Evolutionary conservation across 2,113 vertebrate genomes (phyloP).

Genomic region (human): GRCh38 chr21:9554501-9555000

Average conservation of each 20-base stretch:
- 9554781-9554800: neutral
- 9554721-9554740: neutral
- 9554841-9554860: no score
- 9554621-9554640: no score
- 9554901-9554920: neutral
- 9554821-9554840: no score
- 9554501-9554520: neutral
- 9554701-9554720: neutral
- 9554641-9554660: neutral
- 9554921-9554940: no score
- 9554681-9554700: neutral
- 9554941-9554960: no score
- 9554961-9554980: no score
- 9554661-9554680: neutral
- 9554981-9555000: no score
- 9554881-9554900: no score
- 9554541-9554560: neutral
- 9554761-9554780: neutral
- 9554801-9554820: neutral
- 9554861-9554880: no score
- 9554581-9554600: neutral
- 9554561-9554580: neutral
- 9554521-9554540: neutral
- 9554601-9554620: neutral
- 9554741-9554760: neutral